Base-by-base conservation (phyloP, 2,888 invertebrate genomes). In the Theristus sp. region DNA sequence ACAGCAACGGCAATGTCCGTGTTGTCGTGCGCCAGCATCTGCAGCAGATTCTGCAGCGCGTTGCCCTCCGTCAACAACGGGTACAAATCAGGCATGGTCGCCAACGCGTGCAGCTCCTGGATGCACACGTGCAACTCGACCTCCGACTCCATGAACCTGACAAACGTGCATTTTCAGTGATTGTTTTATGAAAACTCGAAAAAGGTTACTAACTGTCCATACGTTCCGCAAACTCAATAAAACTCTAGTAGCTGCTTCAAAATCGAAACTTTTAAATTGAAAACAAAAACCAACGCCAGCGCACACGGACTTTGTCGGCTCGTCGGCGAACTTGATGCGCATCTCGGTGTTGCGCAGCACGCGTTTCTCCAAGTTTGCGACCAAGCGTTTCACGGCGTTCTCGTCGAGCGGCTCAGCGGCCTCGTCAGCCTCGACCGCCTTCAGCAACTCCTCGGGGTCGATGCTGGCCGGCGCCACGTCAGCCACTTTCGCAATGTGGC, bases 41-140 rank as follows among this genome's bases (percentile, higher is more conserved):
- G 90, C 52, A 98, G 76, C n/a, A 98, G 75, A 58, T 89, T 89
- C 63, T 88, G 85, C 47, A 96, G 81, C 58, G 89, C 85, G 56
- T 65, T 49, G 58, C 91, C 77, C 66, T 91, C 88, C 1, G 94
- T 89, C 63, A 96, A 80, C 57, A 89, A 75, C 0, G 88, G 86
- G 77, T 96, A 98, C 62, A 91, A 82, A 74, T 96, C 91, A 0
- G 96, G 94, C 47, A 88, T 89, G 3, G 94, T 94, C 1, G 96
- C 89, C 38, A 98, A 81, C 2, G 85, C 86, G 78, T 96, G 89
- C 74, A 99, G 81, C 73, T 91, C 89, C 80, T 71, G 84, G 59
- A 86, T 79, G 55, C 85, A 84, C 69, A 87, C 86, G 76, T 90
- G 87, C 62, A 93, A 77, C 74, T 93, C 91, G 49, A 96, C 80